Base-by-base conservation (phyloP, 2,888 invertebrate genomes). In the Phlogophora meticulosa region DNA sequence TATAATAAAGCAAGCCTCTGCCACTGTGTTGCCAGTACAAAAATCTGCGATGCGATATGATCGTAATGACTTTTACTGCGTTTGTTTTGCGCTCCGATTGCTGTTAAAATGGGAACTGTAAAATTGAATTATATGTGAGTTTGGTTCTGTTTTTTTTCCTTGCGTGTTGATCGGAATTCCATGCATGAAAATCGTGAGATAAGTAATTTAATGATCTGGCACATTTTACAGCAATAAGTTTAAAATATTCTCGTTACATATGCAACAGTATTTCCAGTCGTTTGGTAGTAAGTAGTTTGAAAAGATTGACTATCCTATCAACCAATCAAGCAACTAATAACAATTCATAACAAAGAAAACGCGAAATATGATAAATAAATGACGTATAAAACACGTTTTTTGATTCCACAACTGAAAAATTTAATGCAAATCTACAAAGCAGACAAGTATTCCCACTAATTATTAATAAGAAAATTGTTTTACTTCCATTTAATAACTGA, bases 1-100 rank as follows among this genome's bases (percentile, higher is more conserved):
- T 64, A 53, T 74, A 66, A 78, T 82, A 70, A 74, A 76, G 46
- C 63, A 76, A 59, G 53, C 58, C 58, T 20, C 56, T 66, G 49
- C 61, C 52, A 76, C 64, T 69, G 63, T 46, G 60, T 70, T 62
- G 60, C 72, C 63, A 28, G 49, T 24, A 59, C 53, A 81, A 81
- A 81, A 78, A 71, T 71, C 58, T 56, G 66, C 60, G 48, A 68
- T 64, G 56, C 49, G 70, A 68, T 77, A 66, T 70, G 38, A 68
- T 75, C 72, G 55, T 75, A 75, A 80, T 71, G 72, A 68, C 60
- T 74, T 76, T 73, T 57, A 63, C 56, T 62, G 72, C 52, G 72
- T 72, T 72, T 58, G 61, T 76, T 68, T 76, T 73, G 70, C 45
- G 63, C 57, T 63, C 55, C 53, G 59, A 68, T 76, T 76, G 58